Base-by-base conservation (phyloP, 2,113 vertebrate genomes). In the Rhinolophus sinicus region DNA sequence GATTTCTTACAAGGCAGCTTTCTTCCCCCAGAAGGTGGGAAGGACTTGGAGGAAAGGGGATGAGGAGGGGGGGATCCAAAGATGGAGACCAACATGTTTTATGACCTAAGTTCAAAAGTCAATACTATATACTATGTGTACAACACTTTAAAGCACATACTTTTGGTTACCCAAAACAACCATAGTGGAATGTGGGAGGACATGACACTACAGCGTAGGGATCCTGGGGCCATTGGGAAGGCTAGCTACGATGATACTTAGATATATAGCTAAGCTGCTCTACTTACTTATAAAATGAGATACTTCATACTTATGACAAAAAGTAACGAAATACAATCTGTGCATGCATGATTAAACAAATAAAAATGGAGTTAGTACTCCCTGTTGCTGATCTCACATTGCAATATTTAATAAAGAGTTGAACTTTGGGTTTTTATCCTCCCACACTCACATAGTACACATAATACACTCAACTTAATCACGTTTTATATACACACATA, bases 1-100 rank as follows among this genome's bases (percentile, higher is more conserved):
- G 13, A 14, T 12, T 81, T 52, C 28, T 58, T 13, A 50, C 40
- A 75, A 44, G 18, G 18, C 28, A 82, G 5, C 44, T 72, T 73
- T 13, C 9, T 89, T 88, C 4, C 33, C 35, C 56, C 10, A 35
- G 38, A 65, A 4, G 30, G 35, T 47, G 22, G 38, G 19, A 18
- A 2, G 6, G 1, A 2, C 8, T 67, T 35, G 2, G 18, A 38
- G 14, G 10, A 62, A 62, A 1, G 12, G 1, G 2, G 5, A 54
- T 21, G 13, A 4, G 1, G 13, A 47, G 3, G 16, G 1, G 15
- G 22, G 33, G 6, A 64, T 77, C 6, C 19, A 22, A 80, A 80
- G 26, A 47, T 35, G 19, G 38, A 78, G 8, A 83, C 7, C 3
- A 76, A 11, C 22, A 54, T 16, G 11, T 77, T 91, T 65, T 58